Base-by-base conservation (phyloP, 2,113 vertebrate genomes). In the Nothobranchius kuhntae region DNA sequence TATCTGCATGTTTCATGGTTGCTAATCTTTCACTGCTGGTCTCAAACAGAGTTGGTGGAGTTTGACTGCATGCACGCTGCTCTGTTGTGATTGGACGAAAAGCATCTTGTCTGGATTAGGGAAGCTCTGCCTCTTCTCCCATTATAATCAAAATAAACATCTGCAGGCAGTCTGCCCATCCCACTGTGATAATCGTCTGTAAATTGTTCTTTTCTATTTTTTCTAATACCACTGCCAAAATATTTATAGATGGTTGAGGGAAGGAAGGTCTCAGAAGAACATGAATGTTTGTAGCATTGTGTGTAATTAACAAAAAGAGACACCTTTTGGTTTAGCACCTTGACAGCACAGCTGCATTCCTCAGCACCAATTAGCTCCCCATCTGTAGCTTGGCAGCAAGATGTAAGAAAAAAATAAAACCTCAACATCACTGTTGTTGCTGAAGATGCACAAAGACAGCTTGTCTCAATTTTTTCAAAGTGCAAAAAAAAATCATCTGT, bases 121-220 rank as follows among this genome's bases (percentile, higher is more conserved):
- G 55, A 74, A 82, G 54, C 73, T 61, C 68, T 73, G 77, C 68
- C 71, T 73, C 69, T 52, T 73, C 58, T 84, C 81, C 71, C 79
- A 71, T 83, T 83, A 76, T 69, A 65, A 84, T 87, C 82, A 86
- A 86, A 88, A 82, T 87, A 90, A 85, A 91, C 91, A 92, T 91
- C 89, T 90, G 87, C 86, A 89, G 86, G 86, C 84, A 86, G 82
- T 77, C 81, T 65, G 81, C 80, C 85, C 71, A 54, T 80, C 86
- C 83, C 80, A 75, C 87, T 87, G 90, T 90, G 88, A 90, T 89
- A 92, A 92, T 89, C 90, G 89, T 92, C 81, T 91, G 88, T 89
- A 89, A 91, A 91, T 86, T 85, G 89, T 71, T 84, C 30, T 67
- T 71, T 81, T 71, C 15, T 46, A 17, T 45, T 62, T 55, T 55